phyloP scores from a whole-genome alignment of 2,888 invertebrate genomes.

The Altica lythri region DNA sequence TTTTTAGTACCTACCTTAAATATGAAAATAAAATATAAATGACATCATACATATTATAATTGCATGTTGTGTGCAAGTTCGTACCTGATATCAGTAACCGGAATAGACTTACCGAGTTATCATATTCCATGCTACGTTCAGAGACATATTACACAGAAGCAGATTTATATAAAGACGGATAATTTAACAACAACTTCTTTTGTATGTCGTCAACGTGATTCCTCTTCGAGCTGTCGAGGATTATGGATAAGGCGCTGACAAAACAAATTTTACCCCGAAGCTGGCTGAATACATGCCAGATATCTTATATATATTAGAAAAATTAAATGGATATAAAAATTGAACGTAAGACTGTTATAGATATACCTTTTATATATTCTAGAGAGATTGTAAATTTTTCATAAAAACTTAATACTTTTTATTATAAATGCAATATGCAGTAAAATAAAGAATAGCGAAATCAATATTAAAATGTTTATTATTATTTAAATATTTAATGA shows the following conservation, averaged over 20 bases:
- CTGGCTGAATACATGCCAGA: background rate
- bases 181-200: slow-evolving; percentile 44
- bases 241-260: slow-evolving; percentile 44
- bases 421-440: no score
- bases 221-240: slow-evolving; percentile 38
- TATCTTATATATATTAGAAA: background rate
- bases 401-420: no score
- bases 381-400: no score
- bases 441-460: no score
- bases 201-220: slow-evolving; percentile 41
- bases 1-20: no score
- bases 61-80: background rate
- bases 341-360: no score
- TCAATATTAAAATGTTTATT: no score
- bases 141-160: slow-evolving; percentile 37
- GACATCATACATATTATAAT: no score
- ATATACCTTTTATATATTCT: no score
- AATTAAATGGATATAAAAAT: no score
- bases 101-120: slow-evolving; percentile 15
- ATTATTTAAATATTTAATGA: no score
- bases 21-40: no score
- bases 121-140: slow-evolving; percentile 28
- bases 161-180: slow-evolving; percentile 42
- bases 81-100: background rate
- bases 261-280: slow-evolving; percentile 40